Conservation (phyloP, 2,797 vertebrate genomes). For the Cheirogaleus major region DNA sequence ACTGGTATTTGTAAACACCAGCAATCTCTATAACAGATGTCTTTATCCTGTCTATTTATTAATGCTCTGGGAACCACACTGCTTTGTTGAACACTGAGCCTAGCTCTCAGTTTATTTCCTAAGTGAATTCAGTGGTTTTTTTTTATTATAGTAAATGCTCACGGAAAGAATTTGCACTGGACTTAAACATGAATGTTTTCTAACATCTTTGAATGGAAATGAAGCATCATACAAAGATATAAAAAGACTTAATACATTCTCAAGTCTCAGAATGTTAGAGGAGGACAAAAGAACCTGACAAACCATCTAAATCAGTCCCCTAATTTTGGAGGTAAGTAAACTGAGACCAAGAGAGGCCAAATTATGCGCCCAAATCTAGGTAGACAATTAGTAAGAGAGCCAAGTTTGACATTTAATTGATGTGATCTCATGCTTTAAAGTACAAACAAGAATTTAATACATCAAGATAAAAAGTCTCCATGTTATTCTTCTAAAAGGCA, state of each 20-base stretch:
- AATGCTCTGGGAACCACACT: not conserved
- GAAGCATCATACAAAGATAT: constrained; percentile 7
- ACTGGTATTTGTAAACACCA: constrained; percentile 34
- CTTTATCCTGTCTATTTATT: not conserved
- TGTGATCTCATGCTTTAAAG: constrained; percentile 36
- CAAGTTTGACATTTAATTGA: not conserved
- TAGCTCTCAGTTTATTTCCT: constrained; percentile 28
- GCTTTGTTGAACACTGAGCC: not conserved
- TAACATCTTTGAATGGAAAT: constrained; percentile 16
- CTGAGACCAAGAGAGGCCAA: not conserved
- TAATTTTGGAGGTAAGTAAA: constrained; percentile 47
- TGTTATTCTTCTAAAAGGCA: not conserved
- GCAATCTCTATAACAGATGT: not conserved
- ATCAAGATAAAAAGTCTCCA: not conserved
- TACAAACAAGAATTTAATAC: constrained; percentile 4
- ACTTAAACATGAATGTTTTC: constrained; percentile 34
- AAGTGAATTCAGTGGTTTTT: constrained; percentile 15
- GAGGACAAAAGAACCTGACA: not conserved
- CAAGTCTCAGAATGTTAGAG: not conserved
- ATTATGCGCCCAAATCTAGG: not conserved
- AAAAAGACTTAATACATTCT: not conserved
- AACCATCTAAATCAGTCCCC: not conserved
- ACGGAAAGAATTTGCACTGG: constrained; percentile 23
- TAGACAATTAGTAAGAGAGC: not conserved
- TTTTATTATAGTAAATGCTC: constrained; percentile 36